phyloP scores from a whole-genome alignment of 2,797 vertebrate genomes.

The Dromococcyx pavoninus region DNA sequence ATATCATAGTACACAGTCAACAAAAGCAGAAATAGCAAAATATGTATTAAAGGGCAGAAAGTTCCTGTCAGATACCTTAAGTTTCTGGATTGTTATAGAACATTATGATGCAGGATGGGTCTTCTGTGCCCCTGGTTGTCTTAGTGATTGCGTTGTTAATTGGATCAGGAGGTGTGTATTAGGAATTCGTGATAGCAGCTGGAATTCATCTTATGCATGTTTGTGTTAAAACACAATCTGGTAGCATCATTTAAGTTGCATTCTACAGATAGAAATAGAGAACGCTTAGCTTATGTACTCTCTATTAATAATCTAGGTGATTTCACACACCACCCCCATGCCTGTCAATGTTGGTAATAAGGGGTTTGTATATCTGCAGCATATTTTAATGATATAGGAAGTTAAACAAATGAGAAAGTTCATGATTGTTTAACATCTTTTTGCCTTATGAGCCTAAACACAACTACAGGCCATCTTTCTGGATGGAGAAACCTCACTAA shows the following conservation, averaged over 20 bases:
- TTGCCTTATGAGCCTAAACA: not conserved
- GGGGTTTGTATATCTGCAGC: not conserved
- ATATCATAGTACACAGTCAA: not conserved
- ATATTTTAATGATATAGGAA: not conserved
- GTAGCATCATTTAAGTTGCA: not conserved
- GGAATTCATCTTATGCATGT: not conserved
- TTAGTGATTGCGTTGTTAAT: not conserved
- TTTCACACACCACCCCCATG: not conserved
- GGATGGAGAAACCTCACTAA: not conserved
- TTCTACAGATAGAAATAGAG: not conserved
- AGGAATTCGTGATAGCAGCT: not conserved
- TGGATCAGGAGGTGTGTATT: not conserved
- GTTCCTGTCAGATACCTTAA: not conserved
- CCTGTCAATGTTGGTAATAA: not conserved
- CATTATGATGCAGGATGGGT: not conserved
- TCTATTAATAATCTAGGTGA: not conserved
- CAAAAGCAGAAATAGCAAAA: not conserved
- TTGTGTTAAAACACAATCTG: not conserved
- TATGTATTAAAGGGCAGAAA: not conserved
- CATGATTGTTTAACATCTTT: not conserved
- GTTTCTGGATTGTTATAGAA: not conserved
- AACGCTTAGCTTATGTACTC: not conserved
- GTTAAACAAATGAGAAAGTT: not conserved
- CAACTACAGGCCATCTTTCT: not conserved
- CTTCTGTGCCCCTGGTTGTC: accelerated